These are phyloP conservation scores for Aldabrachelys gigantea DNA, from an alignment of 2,113 vertebrate species.

Conservation along the genomic window DNA sequence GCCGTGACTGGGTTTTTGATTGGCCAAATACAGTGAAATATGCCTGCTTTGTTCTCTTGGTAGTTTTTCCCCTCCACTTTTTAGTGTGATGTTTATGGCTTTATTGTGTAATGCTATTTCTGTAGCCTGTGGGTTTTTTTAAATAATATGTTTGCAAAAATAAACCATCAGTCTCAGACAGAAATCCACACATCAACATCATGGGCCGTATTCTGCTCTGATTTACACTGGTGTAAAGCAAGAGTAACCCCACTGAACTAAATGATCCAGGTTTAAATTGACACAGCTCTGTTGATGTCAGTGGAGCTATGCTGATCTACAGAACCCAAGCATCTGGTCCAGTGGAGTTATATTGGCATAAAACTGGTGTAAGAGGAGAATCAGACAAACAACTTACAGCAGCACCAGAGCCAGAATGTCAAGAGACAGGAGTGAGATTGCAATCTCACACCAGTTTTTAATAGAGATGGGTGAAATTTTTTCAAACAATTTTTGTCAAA, in stretches of 20 bases:
- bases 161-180: constrained; percentile 1
- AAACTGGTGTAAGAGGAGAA: not conserved
- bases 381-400: not conserved
- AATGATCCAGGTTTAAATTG: not conserved
- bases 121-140: not conserved
- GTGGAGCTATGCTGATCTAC: not conserved
- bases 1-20: constrained; percentile 27
- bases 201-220: not conserved
- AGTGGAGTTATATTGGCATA: fast-evolving
- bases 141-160: constrained; percentile 53
- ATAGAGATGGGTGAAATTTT: not conserved
- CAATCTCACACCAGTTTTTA: not conserved
- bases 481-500: not conserved
- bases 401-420: not conserved
- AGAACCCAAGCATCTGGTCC: not conserved
- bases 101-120: constrained; percentile 27
- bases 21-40: constrained; percentile 34
- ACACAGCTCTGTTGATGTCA: not conserved
- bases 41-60: constrained; percentile 53
- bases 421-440: not conserved
- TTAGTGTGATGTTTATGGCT: constrained; percentile 45
- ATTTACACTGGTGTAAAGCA: not conserved
- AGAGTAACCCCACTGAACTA: not conserved
- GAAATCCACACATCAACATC: constrained; percentile 23
- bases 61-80: constrained; percentile 14